Conservation (phyloP, 2,797 vertebrate genomes). For the Peromyscus aztecus region DNA sequence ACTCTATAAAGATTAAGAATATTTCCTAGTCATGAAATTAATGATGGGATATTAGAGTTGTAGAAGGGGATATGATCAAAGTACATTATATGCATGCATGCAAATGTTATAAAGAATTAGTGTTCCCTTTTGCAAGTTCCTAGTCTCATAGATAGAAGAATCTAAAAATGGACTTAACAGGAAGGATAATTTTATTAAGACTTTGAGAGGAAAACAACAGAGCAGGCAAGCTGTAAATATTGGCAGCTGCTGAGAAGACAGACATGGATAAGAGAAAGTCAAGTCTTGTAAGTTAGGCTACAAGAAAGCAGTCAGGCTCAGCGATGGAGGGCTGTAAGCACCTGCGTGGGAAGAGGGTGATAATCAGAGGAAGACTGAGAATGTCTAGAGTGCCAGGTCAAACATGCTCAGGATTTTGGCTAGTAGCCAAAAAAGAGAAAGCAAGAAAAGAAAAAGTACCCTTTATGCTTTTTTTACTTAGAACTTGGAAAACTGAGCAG, state of each 20-base stretch:
- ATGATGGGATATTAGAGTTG: background rate
- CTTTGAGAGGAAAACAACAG: background rate
- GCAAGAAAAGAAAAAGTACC: background rate
- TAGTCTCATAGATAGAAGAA: background rate
- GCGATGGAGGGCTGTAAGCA: background rate
- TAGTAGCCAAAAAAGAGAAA: background rate
- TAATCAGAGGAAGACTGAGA: background rate
- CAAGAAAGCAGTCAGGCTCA: background rate
- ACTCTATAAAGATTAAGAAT: conserved; percentile 19
- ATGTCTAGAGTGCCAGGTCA: background rate
- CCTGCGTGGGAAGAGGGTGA: background rate
- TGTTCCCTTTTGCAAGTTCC: background rate
- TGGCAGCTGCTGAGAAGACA: background rate
- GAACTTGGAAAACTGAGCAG: background rate
- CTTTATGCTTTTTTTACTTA: background rate
- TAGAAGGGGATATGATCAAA: background rate
- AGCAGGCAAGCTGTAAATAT: background rate
- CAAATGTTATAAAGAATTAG: background rate
- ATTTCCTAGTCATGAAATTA: conserved; percentile 8
- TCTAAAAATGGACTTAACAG: background rate
- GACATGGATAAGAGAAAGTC: background rate
- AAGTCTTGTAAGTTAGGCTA: background rate
- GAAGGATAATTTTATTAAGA: background rate
- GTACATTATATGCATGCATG: background rate
- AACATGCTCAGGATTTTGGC: background rate